phyloP scores from a whole-genome alignment of 2,113 vertebrate genomes.

The human region GRCh38 chrX:122859001-122859500 shows the following conservation, averaged over 20 bases:
- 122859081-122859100: slow-evolving; percentile 38
- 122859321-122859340: slow-evolving; percentile 26
- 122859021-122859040: neutral
- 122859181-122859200: neutral
- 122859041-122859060: slow-evolving; percentile 24
- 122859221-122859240: slow-evolving; percentile 33
- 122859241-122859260: slow-evolving; percentile 47
- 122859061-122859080: neutral
- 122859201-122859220: slow-evolving; percentile 38
- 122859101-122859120: neutral
- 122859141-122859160: neutral
- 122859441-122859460: slow-evolving; percentile 43
- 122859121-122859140: neutral
- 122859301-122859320: slow-evolving; percentile 58
- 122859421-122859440: slow-evolving; percentile 15
- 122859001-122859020: slow-evolving; percentile 8
- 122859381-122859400: neutral
- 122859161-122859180: slow-evolving; percentile 34
- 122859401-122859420: slow-evolving; percentile 45
- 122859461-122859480: slow-evolving; percentile 4
- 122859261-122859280: slow-evolving; percentile 43
- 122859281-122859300: slow-evolving; percentile 65
- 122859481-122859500: slow-evolving; percentile 6
- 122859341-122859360: slow-evolving; percentile 35
- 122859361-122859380: slow-evolving; percentile 33